Base-by-base conservation (phyloP, 2,797 vertebrate species). In the Cyprinella venusta region DNA sequence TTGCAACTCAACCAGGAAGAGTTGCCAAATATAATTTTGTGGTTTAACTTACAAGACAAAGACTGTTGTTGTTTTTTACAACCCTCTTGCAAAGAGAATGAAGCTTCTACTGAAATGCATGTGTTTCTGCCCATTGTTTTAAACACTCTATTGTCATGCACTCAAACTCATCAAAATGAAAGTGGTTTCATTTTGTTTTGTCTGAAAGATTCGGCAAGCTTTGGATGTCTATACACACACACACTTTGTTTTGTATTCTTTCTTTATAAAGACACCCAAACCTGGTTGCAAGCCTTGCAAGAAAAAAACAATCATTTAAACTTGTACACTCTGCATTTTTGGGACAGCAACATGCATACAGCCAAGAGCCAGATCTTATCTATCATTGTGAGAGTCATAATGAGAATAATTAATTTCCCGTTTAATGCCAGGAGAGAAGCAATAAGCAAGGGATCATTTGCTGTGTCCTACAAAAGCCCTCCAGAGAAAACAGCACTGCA, bases 401-500 rank as follows among this genome's bases (percentile, higher is more conserved):
- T 88, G 86, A 88, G 86, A 84, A 86, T 90, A 90, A 90, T 88
- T 90, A 86, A 90, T 90, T 88, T 88, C 85, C 83, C 78, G 82
- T 82, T 85, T 87, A 76, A 83, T 88, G 84, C 81, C 89, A 89
- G 82, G 88, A 88, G 87, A 88, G 87, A 72, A 42, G 82, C 87
- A 89, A 87, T 89, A 81, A 89, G 86, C 88, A 85, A 84, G 88
- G 86, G 87, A 89, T 88, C 84, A 87, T 88, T 89, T 86, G 84
- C 87, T 56, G 77, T 87, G 86, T 71, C 88, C 88, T 89, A 88
- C 88, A 89, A 87, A 86, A 86, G 86, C 82, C 87, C 88, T 89
- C 88, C 84, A 86, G 88, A 89, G 87, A 87, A 70, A 52, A 81
- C 78, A 36, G 78, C 84, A 84, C 78, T 71, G 85, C 81, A 86